Evolutionary conservation across 2,113 vertebrate genomes (phyloP).

Genomic region (Agapornis roseicollis): DNA sequence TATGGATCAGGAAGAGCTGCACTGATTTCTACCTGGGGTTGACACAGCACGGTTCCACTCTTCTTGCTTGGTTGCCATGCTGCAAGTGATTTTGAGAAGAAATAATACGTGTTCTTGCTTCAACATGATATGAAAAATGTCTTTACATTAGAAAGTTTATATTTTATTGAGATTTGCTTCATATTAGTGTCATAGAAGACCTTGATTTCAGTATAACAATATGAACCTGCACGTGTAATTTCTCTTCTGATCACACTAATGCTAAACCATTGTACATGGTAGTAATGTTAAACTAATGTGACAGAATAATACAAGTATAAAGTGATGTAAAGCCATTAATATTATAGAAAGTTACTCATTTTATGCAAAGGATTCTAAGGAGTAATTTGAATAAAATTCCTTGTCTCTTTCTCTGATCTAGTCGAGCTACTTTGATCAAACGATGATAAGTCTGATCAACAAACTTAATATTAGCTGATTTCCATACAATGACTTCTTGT

Average conservation of each 20-base stretch:
- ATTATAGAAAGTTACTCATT: conserved; percentile 65
- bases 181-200: conserved; percentile 58
- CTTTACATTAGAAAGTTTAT: conserved; percentile 39
- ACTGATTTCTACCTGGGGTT: not conserved
- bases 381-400: conserved; percentile 54
- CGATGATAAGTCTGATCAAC: conserved; percentile 16
- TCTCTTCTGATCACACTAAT: conserved; percentile 68
- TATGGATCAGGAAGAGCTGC: fast-evolving
- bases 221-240: conserved; percentile 68
- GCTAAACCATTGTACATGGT: conserved; percentile 55
- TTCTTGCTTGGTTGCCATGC: not conserved
- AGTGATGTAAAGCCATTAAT: conserved; percentile 67
- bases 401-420: conserved; percentile 23
- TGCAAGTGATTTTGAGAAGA: conserved; percentile 12
- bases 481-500: not conserved
- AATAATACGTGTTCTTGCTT: conserved; percentile 19
- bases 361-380: conserved; percentile 28
- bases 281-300: conserved; percentile 69
- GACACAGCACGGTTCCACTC: fast-evolving
- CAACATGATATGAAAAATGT: conserved; percentile 54
- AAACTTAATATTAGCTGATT: not conserved
- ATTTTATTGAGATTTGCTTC: conserved; percentile 67
- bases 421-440: conserved; percentile 30
- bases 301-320: conserved; percentile 65
- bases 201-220: conserved; percentile 70